Evolutionary conservation across 2,888 invertebrate species (phyloP).

Genomic region (Ditylenchus weischeri): DNA sequence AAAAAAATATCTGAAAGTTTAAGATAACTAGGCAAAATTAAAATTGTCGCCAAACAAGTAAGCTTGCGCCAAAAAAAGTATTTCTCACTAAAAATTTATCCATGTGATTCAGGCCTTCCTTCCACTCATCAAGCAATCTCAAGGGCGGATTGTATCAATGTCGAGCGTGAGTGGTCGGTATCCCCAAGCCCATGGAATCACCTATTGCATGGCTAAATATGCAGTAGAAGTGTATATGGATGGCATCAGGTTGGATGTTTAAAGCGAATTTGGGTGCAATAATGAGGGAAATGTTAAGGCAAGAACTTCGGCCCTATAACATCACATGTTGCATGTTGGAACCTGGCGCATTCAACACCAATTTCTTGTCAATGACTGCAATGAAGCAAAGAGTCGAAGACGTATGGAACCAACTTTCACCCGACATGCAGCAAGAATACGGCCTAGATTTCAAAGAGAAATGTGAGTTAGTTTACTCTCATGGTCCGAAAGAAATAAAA

Average conservation of each 20-base stretch:
- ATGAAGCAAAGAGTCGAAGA: conserved; percentile 43
- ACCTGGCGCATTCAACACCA: conserved; percentile 54
- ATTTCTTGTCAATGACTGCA: conserved; percentile 44
- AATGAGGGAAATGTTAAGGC: neutral
- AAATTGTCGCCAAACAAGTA: neutral
- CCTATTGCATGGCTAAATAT: conserved; percentile 51
- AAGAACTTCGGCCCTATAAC: conserved; percentile 45
- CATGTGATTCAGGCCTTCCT: conserved; percentile 33
- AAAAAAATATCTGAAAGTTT: too few species aligned
- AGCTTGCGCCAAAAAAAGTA: too few species aligned
- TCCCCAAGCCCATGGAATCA: conserved; percentile 53
- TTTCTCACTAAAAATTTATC: conserved; percentile 1
- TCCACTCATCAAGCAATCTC: conserved; percentile 47
- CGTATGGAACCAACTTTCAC: conserved; percentile 43
- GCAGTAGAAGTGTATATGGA: conserved; percentile 54
- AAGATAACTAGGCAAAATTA: neutral
- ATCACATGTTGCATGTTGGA: conserved; percentile 49
- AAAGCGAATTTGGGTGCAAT: neutral
- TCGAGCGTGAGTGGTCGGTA: conserved; percentile 60
- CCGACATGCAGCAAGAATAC: conserved; percentile 51
- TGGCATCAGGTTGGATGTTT: conserved; percentile 33
- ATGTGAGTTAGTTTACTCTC: conserved; percentile 40
- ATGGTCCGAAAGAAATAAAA: too few species aligned
- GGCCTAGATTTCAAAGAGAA: conserved; percentile 53
- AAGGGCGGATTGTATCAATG: conserved; percentile 61